These are phyloP conservation scores for Drosophila borborema DNA, from an alignment of 2,888 invertebrate genomes.

Conservation along the genomic window DNA sequence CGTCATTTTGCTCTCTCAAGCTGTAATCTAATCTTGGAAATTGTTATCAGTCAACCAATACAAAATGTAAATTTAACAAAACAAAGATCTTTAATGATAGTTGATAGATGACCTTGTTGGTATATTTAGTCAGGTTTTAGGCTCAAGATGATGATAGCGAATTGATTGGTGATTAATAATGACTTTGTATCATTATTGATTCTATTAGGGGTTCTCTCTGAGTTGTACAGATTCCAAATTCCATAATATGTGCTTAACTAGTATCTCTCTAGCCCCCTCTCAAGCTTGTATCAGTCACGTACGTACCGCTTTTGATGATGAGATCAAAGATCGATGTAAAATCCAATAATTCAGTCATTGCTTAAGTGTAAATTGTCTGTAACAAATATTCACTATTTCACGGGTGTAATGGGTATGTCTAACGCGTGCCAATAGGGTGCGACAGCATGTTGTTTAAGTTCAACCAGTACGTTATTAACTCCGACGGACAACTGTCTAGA, in stretches of 20 bases:
- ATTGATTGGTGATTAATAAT: neutral
- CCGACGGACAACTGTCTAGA: conserved; percentile 54
- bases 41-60: neutral
- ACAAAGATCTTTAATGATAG: neutral
- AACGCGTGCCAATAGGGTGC: conserved; percentile 22
- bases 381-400: conserved; percentile 25
- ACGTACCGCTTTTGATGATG: conserved; percentile 73
- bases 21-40: conserved; percentile 10
- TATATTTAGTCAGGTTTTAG: too few species aligned
- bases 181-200: neutral
- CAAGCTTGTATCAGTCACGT: neutral
- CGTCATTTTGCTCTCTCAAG: neutral
- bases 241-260: conserved; percentile 5
- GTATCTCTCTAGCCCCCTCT: too few species aligned
- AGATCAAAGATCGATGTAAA: conserved; percentile 78
- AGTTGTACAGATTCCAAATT: neutral
- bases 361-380: conserved; percentile 24
- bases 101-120: neutral
- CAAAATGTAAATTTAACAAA: conserved; percentile 5
- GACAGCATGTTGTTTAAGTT: conserved; percentile 51
- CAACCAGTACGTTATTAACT: conserved; percentile 49
- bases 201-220: neutral
- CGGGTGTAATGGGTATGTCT: conserved; percentile 25
- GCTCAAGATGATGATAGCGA: too few species aligned
- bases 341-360: conserved; percentile 68